Evolutionary conservation across 2,888 invertebrate species (phyloP), one percentile per base, ranked within the genome.

Genomic region (Rotaria magnacalcarata): DNA sequence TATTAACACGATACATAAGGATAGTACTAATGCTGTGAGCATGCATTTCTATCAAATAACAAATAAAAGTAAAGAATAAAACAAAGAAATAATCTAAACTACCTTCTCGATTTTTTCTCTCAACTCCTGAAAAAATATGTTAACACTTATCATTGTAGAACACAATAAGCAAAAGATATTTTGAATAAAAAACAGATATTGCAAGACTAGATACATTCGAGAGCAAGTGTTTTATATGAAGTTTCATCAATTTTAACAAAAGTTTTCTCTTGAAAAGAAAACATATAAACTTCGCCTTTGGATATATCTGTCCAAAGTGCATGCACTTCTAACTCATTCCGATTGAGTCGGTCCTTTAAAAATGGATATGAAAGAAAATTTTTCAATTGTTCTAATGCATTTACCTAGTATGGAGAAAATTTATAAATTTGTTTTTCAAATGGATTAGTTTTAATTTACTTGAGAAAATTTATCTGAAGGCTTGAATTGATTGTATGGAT

Each of bases 291-390:
- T 91, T 97, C 96, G 0, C 96, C 97, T 0, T 96, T 96, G 90
- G 96, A 96, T 90, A 98, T 96, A 90, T 97, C 97, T 90, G 97
- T 97, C 97, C 97, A 98, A 67, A 98, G 92, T 0, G 97, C 97
- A 88, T 91, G 96, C 88, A 97, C 94, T 89, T 95, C 95, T 75
- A 96, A 92, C 90, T 95, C 94, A 89, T 95, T 94, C 80, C 93
- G 93, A 90, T 95, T 94, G 27, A 97, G 92, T 2, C 95, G 93
- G 87, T 94, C 94, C 89, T 95, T 95, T 60, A 97, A 92, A 92
- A 96, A 96, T 74, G 95, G 95, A 90, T 97, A 96, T 24, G 96
- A 96, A 5, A 96, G 95, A 84, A 97, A 94, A 90, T 97, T 96
- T 90, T 96, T 95, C 88, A 96, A 92, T 91, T 97, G 96, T 90